Conservation (phyloP, 2,888 invertebrate genomes). For the Aphodius granarius region DNA sequence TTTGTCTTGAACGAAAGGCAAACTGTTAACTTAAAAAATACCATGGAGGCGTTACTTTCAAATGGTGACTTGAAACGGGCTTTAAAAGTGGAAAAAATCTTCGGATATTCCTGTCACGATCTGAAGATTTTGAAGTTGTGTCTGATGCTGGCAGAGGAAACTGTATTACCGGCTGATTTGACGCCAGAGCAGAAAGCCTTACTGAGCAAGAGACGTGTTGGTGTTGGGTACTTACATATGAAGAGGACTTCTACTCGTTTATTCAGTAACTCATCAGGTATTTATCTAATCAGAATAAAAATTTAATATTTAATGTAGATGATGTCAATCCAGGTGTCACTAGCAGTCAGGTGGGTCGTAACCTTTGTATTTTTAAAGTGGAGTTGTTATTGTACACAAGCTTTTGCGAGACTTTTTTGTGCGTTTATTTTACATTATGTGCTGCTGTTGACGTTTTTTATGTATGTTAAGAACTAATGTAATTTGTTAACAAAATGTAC, state of each 20-base stretch:
- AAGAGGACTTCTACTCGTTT: constrained; percentile 37
- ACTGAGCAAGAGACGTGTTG: constrained; percentile 52
- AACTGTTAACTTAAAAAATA: constrained; percentile 54
- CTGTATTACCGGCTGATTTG: constrained; percentile 63
- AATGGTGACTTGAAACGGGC: constrained; percentile 62
- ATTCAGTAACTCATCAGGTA: constrained; percentile 44
- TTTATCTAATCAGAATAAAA: neutral
- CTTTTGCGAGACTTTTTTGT: no score
- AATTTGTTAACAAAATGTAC: no score
- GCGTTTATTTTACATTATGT: no score
- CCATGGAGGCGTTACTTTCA: constrained; percentile 61
- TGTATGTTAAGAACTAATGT: no score
- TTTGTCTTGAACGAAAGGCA: constrained; percentile 51
- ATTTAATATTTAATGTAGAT: neutral
- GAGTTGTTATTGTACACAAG: no score
- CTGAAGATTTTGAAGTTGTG: constrained; percentile 65
- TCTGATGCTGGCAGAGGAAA: constrained; percentile 65
- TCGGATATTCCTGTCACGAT: constrained; percentile 54
- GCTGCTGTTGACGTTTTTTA: no score
- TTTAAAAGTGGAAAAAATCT: constrained; percentile 61
- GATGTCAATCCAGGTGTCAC: no score
- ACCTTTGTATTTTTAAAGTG: no score
- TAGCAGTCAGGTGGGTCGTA: no score
- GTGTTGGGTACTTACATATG: neutral
- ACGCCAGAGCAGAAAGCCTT: constrained; percentile 66